Conservation (phyloP, 2,888 invertebrate genomes). For the Conistra vaccinii region DNA sequence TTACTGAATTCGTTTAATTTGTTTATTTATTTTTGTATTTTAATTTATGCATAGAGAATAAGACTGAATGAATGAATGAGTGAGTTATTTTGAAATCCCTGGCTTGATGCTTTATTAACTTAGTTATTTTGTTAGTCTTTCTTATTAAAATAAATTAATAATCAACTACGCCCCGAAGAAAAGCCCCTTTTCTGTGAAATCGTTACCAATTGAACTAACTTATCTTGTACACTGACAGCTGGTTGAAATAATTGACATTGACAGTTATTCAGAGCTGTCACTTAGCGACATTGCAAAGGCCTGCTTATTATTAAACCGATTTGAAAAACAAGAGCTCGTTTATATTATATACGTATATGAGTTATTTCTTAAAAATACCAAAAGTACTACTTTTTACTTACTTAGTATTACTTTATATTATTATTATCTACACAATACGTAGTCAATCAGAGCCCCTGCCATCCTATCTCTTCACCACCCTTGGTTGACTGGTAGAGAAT, state of each 20-base stretch:
- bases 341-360: no score
- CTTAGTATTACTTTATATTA: no score
- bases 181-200: background rate
- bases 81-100: background rate
- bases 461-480: no score
- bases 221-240: background rate
- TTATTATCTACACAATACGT: no score
- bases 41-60: background rate
- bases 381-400: no score
- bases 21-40: background rate
- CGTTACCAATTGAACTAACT: background rate
- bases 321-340: background rate
- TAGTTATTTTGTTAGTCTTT: background rate
- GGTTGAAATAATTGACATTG: constrained; percentile 18
- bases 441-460: no score
- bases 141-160: background rate
- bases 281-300: background rate
- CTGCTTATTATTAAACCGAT: background rate
- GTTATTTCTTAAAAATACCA: background rate
- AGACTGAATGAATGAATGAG: background rate
- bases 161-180: background rate
- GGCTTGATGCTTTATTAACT: background rate
- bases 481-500: no score
- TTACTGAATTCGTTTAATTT: background rate
- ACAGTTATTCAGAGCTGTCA: constrained; percentile 25